Base-by-base conservation (phyloP, 2,888 invertebrate species). In the Aromia moschata region DNA sequence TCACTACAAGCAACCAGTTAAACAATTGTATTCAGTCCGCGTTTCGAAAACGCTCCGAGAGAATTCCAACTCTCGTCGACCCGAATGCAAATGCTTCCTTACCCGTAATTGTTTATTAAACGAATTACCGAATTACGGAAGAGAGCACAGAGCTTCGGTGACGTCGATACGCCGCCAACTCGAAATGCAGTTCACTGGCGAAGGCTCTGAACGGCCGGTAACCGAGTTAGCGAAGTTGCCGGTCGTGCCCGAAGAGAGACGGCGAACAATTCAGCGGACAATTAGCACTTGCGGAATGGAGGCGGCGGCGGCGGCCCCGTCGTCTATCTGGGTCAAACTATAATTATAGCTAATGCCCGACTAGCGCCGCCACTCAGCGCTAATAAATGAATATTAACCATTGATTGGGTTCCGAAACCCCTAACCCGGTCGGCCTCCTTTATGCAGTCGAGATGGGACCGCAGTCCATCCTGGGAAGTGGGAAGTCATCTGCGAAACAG, bases 211-310 rank as follows among this genome's bases (percentile, higher is more conserved):
- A 65, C 64, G 60, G 56, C 65, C 62, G 58, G 61, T 68, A 70
- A 70, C 64, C 56, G 53, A 70, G 64, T 70, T 70, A 70, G 58
- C 41, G 46, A 60, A 70, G 66, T 69, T 67, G 57, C 55, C 58
- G n/a, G n/a, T n/a, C n/a, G n/a, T 62, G 60, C 60, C 36, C 47
- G 46, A 64, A 56, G 60, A 68, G 62, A 55, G 46, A 45, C 46
- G 20, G 58, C 20, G 62, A 64, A 68, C 68, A 67, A 70, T 68
- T 63, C 62, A 56, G 52, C 58, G 66, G 63, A 68, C 68, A 70
- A 68, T 70, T 70, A 67, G 66, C 66, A 66, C 61, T 69, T 65
- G 67, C 64, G 59, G 64, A 69, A 69, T 67, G 64, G 63, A 65
- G 58, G 61, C 46, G 49, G 58, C 58, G n/a, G n/a, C n/a, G n/a